phyloP scores from a whole-genome alignment of 2,113 vertebrate genomes.

The Silurus asotus region DNA sequence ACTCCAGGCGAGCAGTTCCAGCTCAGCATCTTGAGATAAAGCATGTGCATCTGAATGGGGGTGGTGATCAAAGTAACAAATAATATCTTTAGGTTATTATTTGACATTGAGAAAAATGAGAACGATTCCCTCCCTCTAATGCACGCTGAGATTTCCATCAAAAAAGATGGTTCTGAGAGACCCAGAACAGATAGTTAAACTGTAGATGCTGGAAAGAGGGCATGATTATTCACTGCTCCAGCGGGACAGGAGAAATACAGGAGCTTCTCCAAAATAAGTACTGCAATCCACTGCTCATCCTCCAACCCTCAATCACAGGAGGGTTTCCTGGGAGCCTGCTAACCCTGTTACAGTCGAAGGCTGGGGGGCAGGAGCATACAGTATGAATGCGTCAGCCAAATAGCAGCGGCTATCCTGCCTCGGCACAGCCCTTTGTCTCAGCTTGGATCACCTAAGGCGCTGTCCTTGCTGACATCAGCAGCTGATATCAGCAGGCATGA shows the following conservation, averaged over 20 bases:
- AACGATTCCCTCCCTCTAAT: slow-evolving; percentile 35
- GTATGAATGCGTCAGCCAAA: slow-evolving; percentile 55
- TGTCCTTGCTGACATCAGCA: slow-evolving; percentile 59
- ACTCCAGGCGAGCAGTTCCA: slow-evolving; percentile 39
- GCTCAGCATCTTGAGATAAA: slow-evolving; percentile 34
- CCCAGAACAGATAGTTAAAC: slow-evolving; percentile 9
- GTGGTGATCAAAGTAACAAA: slow-evolving; percentile 45
- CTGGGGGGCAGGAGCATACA: slow-evolving; percentile 51
- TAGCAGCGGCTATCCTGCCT: slow-evolving; percentile 56
- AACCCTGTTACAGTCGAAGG: slow-evolving; percentile 62
- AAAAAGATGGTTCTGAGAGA: slow-evolving; percentile 29
- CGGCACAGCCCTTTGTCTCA: slow-evolving; percentile 38
- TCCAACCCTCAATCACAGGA: slow-evolving; percentile 47
- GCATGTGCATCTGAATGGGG: slow-evolving; percentile 25
- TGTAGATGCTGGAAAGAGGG: slow-evolving; percentile 13
- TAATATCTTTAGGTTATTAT: slow-evolving; percentile 51
- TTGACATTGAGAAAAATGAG: slow-evolving; percentile 43
- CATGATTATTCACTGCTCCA: slow-evolving; percentile 39
- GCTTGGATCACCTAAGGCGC: slow-evolving; percentile 52
- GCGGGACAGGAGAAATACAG: slow-evolving; percentile 27
- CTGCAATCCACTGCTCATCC: slow-evolving; percentile 50
- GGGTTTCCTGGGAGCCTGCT: slow-evolving; percentile 51
- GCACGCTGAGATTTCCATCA: slow-evolving; percentile 41
- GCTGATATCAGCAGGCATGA: slow-evolving; percentile 58
- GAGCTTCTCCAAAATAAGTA: slow-evolving; percentile 52